These are phyloP conservation scores for Polypedilum pembai DNA, from an alignment of 1,140 invertebrate genomes.

Conservation along the genomic window DNA sequence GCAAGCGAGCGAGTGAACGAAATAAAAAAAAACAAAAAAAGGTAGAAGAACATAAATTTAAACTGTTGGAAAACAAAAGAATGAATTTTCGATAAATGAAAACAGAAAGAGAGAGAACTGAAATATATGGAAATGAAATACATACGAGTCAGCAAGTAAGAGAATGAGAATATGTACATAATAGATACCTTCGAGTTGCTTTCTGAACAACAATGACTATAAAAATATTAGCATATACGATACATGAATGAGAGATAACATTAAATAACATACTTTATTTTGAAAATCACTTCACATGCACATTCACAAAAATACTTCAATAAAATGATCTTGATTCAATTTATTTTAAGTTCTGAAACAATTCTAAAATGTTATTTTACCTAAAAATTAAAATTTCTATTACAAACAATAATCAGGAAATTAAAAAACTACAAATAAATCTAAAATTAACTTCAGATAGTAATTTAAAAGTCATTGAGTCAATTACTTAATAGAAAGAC, in stretches of 20 bases:
- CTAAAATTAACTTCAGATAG: too few relatives aligned
- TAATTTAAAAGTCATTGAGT: too few relatives aligned
- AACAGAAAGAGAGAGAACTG: neutral
- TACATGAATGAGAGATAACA: conserved; percentile 7
- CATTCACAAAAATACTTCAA: too few relatives aligned
- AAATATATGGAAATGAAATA: conserved; percentile 10
- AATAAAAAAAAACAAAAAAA: neutral
- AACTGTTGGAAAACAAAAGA: neutral
- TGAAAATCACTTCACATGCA: neutral
- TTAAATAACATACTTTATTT: conserved; percentile 24
- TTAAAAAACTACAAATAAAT: too few relatives aligned
- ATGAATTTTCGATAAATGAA: neutral
- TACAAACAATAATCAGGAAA: too few relatives aligned
- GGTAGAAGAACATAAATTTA: conserved; percentile 9
- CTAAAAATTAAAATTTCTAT: too few relatives aligned
- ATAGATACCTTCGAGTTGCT: neutral
- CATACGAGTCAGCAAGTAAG: neutral
- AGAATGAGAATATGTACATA: neutral
- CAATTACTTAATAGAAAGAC: too few relatives aligned
- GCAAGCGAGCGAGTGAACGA: neutral
- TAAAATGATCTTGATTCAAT: too few relatives aligned
- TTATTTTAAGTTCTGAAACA: too few relatives aligned
- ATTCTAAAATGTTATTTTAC: too few relatives aligned
- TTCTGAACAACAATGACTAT: conserved; percentile 22
- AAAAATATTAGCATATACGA: conserved; percentile 27